Base-by-base conservation (phyloP, 2,797 vertebrate genomes). In the Oryzias sinensis region DNA sequence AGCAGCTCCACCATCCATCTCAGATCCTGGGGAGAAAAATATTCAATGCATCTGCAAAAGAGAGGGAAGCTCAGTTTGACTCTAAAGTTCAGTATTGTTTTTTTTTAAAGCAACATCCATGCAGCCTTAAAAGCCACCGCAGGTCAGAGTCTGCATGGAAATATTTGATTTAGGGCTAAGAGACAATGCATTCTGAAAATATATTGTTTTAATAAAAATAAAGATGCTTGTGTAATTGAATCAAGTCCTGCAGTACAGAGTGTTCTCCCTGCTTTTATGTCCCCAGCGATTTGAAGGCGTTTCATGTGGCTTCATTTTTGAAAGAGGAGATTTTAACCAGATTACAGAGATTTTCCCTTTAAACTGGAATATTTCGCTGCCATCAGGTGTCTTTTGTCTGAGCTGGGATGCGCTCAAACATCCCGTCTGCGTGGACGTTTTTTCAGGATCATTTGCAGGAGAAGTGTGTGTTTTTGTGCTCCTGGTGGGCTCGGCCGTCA, bases 401-500 rank as follows among this genome's bases (percentile, higher is more conserved):
- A 33, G 8, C 33, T 11, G 2, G 8, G 33, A 33, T 3, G 8
- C 9, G 9, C 33, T 33, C 33, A 11, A 11, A 9, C 33, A 2
- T 29, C 29, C 8, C 33, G 8, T 33, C 33, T 33, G 27, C 6
- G 27, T 3, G 20, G 20, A 22, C 27, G 6, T 27, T 27, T 4
- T 6, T 33, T 9, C 29, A n/a, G 2, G 8, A 33, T 33, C 11
- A 9, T 33, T 11, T 33, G 33, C 33, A 11, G 33, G 33, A 33
- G 27, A 27, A 27, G 5, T 6, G 27, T 27, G 27, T 5, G 33
- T 17, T 17, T 17, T 44, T 22, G 9, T 20, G 17, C 14, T 33
- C 33, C 44, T 22, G 8, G 18, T 13, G 18, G 18, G 33, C 22
- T 44, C 9, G 4, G 18, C 25, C 66, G 83, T 90, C 89, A 2